phyloP scores from a whole-genome alignment of 2,113 vertebrate species.

The Elachura formosa region DNA sequence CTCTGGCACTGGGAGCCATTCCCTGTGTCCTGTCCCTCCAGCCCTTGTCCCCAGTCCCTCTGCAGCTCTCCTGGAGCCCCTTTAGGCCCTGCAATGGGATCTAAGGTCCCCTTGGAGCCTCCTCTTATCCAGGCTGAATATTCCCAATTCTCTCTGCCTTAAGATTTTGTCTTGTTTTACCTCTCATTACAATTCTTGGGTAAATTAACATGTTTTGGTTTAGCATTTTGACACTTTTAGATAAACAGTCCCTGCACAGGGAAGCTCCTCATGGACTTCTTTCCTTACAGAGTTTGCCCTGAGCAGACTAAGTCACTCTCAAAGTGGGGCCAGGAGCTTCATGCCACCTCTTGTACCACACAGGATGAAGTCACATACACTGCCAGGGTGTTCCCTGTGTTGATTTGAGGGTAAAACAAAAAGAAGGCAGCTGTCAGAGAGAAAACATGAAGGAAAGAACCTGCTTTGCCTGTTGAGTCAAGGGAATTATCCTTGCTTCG shows the following conservation, averaged over 20 bases:
- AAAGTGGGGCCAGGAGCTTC: neutral
- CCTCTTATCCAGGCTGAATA: neutral
- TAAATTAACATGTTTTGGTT: neutral
- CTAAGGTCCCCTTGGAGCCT: accelerated
- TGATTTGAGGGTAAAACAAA: neutral
- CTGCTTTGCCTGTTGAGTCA: neutral
- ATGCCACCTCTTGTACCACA: neutral
- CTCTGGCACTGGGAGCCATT: neutral
- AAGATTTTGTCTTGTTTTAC: neutral
- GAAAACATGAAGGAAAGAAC: accelerated
- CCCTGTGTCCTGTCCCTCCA: neutral
- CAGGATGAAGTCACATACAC: neutral
- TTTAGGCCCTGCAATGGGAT: accelerated
- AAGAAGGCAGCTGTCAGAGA: neutral
- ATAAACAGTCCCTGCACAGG: neutral
- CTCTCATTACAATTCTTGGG: neutral
- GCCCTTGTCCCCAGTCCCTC: neutral
- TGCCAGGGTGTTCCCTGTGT: neutral
- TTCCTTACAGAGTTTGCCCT: neutral
- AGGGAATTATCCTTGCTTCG: neutral
- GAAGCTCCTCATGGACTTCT: neutral
- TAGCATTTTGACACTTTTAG: neutral
- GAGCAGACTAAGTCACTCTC: neutral
- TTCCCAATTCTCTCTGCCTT: neutral
- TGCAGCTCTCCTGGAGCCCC: neutral